Percentiles rank a stretch among this genome's conserved stretches.
phyloP scores from a whole-genome alignment of 2,888 invertebrate genomes.

The Euzetes globulus region DNA sequence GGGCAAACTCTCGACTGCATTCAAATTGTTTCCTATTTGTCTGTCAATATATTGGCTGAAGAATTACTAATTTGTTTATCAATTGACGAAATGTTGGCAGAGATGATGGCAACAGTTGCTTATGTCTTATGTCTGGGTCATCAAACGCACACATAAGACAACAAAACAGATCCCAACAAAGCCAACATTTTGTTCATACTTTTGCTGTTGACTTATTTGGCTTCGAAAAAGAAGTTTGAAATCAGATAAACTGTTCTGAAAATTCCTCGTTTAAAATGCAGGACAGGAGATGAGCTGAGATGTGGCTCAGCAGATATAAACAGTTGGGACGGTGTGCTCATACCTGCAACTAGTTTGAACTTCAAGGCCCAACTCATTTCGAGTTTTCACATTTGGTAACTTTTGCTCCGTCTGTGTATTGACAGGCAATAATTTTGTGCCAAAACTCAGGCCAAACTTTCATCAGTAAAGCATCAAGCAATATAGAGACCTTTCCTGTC shows the following conservation, averaged over 20 bases:
- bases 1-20: not conserved
- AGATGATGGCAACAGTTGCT: not conserved
- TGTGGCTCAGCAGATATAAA: not conserved
- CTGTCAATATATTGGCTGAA: slow-evolving; percentile 2
- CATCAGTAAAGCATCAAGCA: slow-evolving; percentile 19
- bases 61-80: slow-evolving; percentile 11
- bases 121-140: slow-evolving; percentile 1
- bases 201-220: not conserved
- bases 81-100: not conserved
- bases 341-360: not conserved
- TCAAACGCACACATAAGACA: slow-evolving; percentile 7
- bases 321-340: not conserved
- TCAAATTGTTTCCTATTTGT: not conserved
- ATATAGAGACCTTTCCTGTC: slow-evolving; percentile 1
- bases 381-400: not conserved
- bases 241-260: slow-evolving; percentile 25
- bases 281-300: slow-evolving; percentile 21
- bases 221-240: slow-evolving; percentile 15
- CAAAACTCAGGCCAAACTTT: not conserved
- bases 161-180: slow-evolving; percentile 11
- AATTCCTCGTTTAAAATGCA: slow-evolving; percentile 6
- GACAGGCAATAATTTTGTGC: slow-evolving; percentile 28
- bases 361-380: slow-evolving; percentile 26
- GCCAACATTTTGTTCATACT: slow-evolving; percentile 17
- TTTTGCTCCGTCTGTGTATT: slow-evolving; percentile 12